phyloP scores from a whole-genome alignment of 2,113 vertebrate genomes.

The Sterrhoptilus dennistouni region DNA sequence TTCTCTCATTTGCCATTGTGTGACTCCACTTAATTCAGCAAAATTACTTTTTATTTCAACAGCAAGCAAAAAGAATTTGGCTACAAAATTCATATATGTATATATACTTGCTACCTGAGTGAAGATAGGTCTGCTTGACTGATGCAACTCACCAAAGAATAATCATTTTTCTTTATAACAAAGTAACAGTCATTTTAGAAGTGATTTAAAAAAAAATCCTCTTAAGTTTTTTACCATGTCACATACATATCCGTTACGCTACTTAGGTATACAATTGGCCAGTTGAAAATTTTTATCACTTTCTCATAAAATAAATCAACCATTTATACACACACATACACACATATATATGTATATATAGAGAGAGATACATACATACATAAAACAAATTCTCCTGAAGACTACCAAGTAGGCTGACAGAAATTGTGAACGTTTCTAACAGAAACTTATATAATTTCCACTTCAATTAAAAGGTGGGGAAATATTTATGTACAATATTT shows the following conservation, averaged over 20 bases:
- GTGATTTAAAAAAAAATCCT: not conserved
- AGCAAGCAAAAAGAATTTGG: not conserved
- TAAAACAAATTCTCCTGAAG: not conserved
- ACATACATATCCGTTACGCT: not conserved
- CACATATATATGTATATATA: fast-evolving
- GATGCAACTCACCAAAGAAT: not conserved
- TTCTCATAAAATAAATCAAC: not conserved
- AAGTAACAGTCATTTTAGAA: not conserved
- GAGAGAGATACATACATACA: not conserved
- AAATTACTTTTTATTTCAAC: not conserved
- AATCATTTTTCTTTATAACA: not conserved
- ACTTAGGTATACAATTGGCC: not conserved
- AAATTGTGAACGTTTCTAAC: not conserved
- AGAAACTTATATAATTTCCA: not conserved
- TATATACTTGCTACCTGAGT: not conserved
- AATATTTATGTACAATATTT: not conserved
- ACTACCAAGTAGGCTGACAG: not conserved
- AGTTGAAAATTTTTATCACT: not conserved
- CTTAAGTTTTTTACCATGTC: not conserved
- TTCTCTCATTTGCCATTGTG: not conserved
- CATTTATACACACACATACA: not conserved
- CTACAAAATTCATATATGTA: not conserved
- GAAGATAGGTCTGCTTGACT: not conserved
- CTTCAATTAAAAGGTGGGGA: not conserved
- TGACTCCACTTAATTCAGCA: not conserved